Evolutionary conservation across 2,888 invertebrate genomes (phyloP).

Genomic region (Diarsia dahlii): DNA sequence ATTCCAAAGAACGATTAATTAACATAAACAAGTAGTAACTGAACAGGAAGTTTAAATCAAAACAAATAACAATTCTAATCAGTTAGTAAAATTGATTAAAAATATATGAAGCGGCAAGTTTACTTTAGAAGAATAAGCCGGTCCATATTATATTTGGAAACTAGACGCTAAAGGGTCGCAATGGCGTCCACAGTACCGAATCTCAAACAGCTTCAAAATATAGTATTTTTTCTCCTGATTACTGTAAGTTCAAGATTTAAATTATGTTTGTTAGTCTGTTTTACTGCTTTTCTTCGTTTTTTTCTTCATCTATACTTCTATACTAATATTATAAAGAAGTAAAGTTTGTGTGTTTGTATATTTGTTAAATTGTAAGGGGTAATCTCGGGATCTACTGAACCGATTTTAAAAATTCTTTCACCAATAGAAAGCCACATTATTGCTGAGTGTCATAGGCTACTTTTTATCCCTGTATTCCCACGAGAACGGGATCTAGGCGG

Average conservation of each 20-base stretch:
- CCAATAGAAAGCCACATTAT: too few relatives aligned
- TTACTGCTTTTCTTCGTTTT: background rate
- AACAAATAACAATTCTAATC: slow-evolving; percentile 52
- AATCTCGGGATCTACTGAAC: too few relatives aligned
- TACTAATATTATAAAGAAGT: too few relatives aligned
- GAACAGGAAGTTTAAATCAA: slow-evolving; percentile 41
- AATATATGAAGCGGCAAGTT: slow-evolving; percentile 48
- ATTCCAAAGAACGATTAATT: slow-evolving; percentile 16
- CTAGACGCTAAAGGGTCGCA: slow-evolving; percentile 36
- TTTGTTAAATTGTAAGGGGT: too few relatives aligned
- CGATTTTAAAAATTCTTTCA: too few relatives aligned
- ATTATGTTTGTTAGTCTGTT: background rate
- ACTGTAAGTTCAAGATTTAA: slow-evolving; percentile 47
- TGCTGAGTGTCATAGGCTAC: too few relatives aligned
- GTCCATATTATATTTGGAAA: slow-evolving; percentile 29
- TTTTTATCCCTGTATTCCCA: too few relatives aligned
- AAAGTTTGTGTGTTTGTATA: too few relatives aligned
- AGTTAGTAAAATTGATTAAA: slow-evolving; percentile 41
- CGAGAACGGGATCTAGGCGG: too few relatives aligned
- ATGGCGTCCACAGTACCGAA: slow-evolving; percentile 52
- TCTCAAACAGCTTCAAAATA: slow-evolving; percentile 43
- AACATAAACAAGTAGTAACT: slow-evolving; percentile 27
- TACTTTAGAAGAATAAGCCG: slow-evolving; percentile 30
- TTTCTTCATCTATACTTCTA: too few relatives aligned
- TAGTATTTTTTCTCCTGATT: slow-evolving; percentile 43